Conservation (phyloP, 1,140 invertebrate genomes). For the Cherax destructor region DNA sequence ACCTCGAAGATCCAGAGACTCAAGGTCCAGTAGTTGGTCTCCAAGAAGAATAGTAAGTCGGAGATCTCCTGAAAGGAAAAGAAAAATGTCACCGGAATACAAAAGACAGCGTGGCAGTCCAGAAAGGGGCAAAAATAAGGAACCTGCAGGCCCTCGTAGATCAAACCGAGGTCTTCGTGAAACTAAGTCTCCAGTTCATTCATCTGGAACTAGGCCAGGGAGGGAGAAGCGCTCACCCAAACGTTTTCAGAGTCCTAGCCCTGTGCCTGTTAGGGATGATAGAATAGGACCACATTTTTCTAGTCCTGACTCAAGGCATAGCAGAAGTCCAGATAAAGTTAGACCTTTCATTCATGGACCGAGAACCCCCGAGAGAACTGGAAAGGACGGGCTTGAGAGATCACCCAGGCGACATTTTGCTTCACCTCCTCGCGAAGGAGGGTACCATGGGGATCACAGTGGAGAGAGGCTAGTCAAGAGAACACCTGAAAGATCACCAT, state of each 20-base stretch:
- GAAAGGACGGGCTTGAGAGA: background rate
- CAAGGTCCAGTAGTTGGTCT: slow-evolving; percentile 45
- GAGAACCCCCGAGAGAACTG: slow-evolving; percentile 38
- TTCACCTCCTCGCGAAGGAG: slow-evolving; percentile 4
- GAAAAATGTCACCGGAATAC: slow-evolving; percentile 35
- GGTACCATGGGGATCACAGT: slow-evolving; percentile 2
- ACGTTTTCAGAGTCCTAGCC: slow-evolving; percentile 21
- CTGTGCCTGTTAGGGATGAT: slow-evolving; percentile 2
- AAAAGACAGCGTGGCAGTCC: slow-evolving; percentile 27
- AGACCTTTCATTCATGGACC: slow-evolving; percentile 20
- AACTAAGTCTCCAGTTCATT: slow-evolving; percentile 12
- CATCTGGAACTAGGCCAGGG: background rate
- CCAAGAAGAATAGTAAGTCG: slow-evolving; percentile 26
- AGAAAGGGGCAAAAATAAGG: slow-evolving; percentile 23
- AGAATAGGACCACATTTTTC: background rate
- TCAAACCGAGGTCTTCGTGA: background rate
- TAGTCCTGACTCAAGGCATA: slow-evolving; percentile 23
- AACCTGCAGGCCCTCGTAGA: background rate
- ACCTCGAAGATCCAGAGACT: slow-evolving; percentile 43
- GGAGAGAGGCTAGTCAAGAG: slow-evolving; percentile 11
- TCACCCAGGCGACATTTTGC: background rate
- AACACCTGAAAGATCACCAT: slow-evolving; percentile 22
- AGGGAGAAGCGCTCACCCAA: slow-evolving; percentile 36
- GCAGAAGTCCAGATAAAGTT: slow-evolving; percentile 28
- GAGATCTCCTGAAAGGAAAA: slow-evolving; percentile 32